These are phyloP conservation scores for Callaeas wilsoni DNA, from an alignment of 2,113 vertebrate species.

Conservation along the genomic window DNA sequence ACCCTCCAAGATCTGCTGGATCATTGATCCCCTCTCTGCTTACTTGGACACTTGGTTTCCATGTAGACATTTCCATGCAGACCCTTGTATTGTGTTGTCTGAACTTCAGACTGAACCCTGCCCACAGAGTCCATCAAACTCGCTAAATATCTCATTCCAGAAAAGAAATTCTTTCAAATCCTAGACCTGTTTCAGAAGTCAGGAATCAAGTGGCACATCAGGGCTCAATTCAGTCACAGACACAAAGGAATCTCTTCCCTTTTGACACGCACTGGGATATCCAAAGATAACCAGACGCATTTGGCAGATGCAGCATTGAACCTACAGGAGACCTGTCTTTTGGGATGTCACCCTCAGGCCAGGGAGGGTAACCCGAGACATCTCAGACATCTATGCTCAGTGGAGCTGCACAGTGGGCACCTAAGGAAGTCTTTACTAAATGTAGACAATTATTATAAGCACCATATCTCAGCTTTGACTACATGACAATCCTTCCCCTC, in stretches of 20 bases:
- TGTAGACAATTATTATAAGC: background rate
- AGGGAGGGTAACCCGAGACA: background rate
- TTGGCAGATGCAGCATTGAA: background rate
- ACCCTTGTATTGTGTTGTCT: background rate
- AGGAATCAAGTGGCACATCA: background rate
- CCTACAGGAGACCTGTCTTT: background rate
- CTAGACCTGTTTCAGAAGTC: background rate
- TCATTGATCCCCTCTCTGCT: background rate
- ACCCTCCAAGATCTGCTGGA: background rate
- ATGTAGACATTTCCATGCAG: background rate
- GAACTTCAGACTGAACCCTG: background rate
- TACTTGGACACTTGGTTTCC: background rate
- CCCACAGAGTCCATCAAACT: background rate
- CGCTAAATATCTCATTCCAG: background rate
- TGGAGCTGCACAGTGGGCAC: background rate
- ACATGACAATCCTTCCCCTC: background rate
- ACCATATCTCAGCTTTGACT: background rate
- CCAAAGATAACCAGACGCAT: background rate
- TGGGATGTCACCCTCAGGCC: background rate
- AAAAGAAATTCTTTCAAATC: background rate
- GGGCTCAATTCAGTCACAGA: background rate
- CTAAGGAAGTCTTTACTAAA: background rate
- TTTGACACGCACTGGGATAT: background rate
- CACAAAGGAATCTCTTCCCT: background rate
- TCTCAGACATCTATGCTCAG: background rate